A percentile compares a stretch with the other conserved stretches of the same genome.
phyloP scores from a whole-genome alignment of 1,140 invertebrate genomes.

The Bombyx mandarina region DNA sequence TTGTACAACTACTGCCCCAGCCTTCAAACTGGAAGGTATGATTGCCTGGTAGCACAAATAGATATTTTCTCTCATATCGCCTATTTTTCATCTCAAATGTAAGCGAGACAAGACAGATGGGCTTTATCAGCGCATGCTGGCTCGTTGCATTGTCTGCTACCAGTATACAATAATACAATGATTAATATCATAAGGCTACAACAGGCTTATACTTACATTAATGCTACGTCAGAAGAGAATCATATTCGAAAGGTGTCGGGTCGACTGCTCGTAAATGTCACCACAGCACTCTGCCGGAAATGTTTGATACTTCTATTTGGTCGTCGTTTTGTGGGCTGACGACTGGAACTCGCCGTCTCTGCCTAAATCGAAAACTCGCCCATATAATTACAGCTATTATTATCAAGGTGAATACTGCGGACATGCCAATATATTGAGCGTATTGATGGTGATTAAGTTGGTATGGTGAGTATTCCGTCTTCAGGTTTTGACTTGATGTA shows the following conservation, averaged over 20 bases:
- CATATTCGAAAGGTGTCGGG: conserved; percentile 71
- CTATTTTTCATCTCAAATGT: too few species aligned
- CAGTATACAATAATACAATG: too few species aligned
- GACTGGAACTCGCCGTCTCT: conserved; percentile 48
- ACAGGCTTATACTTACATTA: conserved; percentile 46
- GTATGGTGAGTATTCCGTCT: conserved; percentile 56
- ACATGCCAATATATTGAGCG: conserved; percentile 48
- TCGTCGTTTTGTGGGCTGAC: conserved; percentile 65
- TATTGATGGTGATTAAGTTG: conserved; percentile 34
- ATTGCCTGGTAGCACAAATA: too few species aligned
- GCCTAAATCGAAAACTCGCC: conserved; percentile 59
- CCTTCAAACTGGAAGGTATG: not conserved
- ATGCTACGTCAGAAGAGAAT: conserved; percentile 71
- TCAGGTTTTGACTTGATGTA: conserved; percentile 32
- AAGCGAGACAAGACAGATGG: too few species aligned
- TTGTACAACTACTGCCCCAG: too few species aligned
- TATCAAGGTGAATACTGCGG: conserved; percentile 37
- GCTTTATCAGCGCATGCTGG: too few species aligned
- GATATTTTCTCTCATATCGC: too few species aligned
- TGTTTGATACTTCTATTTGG: conserved; percentile 78
- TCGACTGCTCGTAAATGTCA: conserved; percentile 75
- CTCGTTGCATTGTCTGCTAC: too few species aligned
- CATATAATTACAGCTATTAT: conserved; percentile 58
- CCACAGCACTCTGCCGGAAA: conserved; percentile 79
- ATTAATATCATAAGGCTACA: too few species aligned